Percentiles rank a stretch among this genome's conserved stretches.
Evolutionary conservation across 2,888 invertebrate species (phyloP).

Genomic region (Melanargia galathea): DNA sequence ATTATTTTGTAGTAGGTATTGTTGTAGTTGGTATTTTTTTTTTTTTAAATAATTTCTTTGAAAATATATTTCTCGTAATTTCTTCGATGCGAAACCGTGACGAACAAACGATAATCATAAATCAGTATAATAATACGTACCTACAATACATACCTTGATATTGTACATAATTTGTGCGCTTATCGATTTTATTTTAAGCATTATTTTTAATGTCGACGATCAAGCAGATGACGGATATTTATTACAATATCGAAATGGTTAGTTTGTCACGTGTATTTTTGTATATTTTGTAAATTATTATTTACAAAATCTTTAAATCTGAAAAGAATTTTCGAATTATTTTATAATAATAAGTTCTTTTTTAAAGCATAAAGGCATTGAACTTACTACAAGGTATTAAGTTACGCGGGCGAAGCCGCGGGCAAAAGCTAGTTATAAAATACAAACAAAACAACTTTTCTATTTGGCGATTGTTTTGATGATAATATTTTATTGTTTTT

Average conservation of each 20-base stretch:
- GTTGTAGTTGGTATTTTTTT: no score
- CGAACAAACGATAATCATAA: constrained; percentile 17
- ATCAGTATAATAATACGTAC: not conserved
- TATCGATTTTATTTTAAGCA: constrained; percentile 18
- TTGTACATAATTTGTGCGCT: constrained; percentile 6
- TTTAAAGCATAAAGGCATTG: no score
- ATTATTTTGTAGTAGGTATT: not conserved
- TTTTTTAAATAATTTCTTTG: not conserved
- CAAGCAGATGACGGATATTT: not conserved
- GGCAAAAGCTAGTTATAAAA: no score
- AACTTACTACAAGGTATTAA: no score
- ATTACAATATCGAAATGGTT: constrained; percentile 3
- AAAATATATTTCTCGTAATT: not conserved
- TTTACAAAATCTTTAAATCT: no score
- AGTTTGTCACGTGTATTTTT: not conserved
- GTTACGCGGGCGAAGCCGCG: no score
- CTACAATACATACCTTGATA: not conserved
- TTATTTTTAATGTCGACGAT: constrained; percentile 15
- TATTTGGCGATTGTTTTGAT: no score
- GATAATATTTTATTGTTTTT: no score
- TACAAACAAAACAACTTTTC: no score
- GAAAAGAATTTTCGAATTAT: no score
- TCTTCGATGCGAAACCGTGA: constrained; percentile 4
- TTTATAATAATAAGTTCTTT: no score
- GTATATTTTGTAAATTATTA: not conserved